phyloP scores from a whole-genome alignment of 2,797 vertebrate species.

The Microctenopoma steveboyesi region DNA sequence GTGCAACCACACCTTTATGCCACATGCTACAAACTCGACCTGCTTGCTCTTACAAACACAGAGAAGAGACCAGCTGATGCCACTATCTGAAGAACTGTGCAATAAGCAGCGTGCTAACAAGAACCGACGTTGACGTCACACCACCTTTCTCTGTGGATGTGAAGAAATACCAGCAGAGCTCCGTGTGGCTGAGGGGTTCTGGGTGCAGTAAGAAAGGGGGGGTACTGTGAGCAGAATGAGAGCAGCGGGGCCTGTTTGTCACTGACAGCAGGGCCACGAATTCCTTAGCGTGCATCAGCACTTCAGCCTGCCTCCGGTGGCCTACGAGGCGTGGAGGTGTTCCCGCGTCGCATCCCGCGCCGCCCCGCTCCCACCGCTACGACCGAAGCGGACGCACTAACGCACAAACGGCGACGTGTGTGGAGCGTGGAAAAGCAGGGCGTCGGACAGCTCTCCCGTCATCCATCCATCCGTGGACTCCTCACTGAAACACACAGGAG shows the following conservation, averaged over 20 bases:
- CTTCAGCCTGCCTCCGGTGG: conserved; percentile 71
- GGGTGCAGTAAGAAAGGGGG: conserved; percentile 23
- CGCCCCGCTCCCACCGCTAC: conserved; percentile 7
- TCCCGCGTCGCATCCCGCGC: conserved; percentile 50
- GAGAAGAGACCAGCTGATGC: neutral
- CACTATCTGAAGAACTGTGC: neutral
- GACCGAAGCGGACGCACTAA: neutral
- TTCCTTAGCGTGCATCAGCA: conserved; percentile 79
- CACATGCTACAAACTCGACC: neutral
- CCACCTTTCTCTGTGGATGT: too few relatives aligned
- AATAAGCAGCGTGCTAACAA: too few relatives aligned
- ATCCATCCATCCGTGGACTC: conserved; percentile 58
- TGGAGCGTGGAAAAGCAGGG: conserved; percentile 4
- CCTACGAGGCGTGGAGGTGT: conserved; percentile 67
- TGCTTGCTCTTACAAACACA: neutral
- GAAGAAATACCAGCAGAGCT: too few relatives aligned
- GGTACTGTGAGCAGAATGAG: conserved; percentile 32
- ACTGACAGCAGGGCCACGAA: conserved; percentile 68
- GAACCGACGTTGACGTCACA: neutral
- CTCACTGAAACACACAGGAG: conserved; percentile 50
- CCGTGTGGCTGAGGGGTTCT: neutral
- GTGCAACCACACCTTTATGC: neutral
- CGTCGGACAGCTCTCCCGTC: conserved; percentile 58
- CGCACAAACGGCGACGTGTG: neutral
- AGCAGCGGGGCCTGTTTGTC: conserved; percentile 68